Evolutionary conservation across 1,140 invertebrate genomes (phyloP).

Genomic region (Penaeus indicus): DNA sequence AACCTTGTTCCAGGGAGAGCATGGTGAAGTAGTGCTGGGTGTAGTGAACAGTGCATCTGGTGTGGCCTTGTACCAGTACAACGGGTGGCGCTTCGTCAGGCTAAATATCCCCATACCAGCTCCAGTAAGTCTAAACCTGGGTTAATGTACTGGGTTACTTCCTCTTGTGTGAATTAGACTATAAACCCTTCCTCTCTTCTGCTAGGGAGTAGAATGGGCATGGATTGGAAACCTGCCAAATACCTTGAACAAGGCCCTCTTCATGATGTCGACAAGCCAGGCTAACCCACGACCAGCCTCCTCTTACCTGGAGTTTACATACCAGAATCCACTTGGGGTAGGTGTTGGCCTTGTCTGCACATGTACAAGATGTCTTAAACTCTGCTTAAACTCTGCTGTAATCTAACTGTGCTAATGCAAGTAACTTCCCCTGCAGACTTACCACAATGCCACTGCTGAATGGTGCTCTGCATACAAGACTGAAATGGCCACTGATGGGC

Average conservation of each 20-base stretch:
- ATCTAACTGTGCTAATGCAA: too few species aligned
- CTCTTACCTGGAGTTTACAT: slow-evolving; percentile 24
- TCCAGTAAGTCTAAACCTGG: background rate
- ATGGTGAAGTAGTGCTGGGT: slow-evolving; percentile 24
- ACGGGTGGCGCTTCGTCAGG: slow-evolving; percentile 42
- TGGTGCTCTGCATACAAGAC: too few species aligned
- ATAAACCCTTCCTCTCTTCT: too few species aligned
- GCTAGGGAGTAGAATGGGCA: slow-evolving; percentile 20
- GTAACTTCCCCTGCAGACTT: too few species aligned
- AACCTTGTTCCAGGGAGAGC: background rate
- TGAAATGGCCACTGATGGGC: background rate
- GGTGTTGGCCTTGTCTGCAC: background rate
- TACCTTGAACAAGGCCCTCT: background rate
- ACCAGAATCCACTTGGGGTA: background rate
- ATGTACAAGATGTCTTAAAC: too few species aligned
- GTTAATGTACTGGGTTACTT: accelerated
- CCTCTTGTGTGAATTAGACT: too few species aligned
- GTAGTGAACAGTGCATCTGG: slow-evolving; percentile 32
- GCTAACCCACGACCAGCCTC: background rate
- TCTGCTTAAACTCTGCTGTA: too few species aligned
- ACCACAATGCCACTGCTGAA: too few species aligned
- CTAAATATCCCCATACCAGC: background rate
- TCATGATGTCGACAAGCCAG: slow-evolving; percentile 4
- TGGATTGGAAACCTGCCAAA: slow-evolving; percentile 4
- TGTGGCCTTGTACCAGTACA: slow-evolving; percentile 46